phyloP scores from a whole-genome alignment of 2,888 invertebrate genomes.

The Epinotia nisella region DNA sequence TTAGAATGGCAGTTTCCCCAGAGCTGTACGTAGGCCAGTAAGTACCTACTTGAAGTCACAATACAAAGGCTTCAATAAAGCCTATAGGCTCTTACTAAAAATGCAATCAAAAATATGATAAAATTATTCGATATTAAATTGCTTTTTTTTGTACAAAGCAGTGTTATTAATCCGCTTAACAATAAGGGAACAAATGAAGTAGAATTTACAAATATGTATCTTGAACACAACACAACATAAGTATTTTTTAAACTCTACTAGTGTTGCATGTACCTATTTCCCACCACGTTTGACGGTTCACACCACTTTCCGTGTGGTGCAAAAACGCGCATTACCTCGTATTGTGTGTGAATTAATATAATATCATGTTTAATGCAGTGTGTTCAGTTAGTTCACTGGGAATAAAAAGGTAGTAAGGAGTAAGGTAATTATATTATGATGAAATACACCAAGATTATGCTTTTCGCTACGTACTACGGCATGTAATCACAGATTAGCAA shows the following conservation, averaged over 20 bases:
- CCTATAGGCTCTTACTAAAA: neutral
- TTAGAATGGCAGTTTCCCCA: neutral
- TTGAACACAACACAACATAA: neutral
- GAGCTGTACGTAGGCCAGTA: neutral
- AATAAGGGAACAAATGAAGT: neutral
- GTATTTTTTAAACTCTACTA: neutral
- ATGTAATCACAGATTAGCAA: too few species aligned
- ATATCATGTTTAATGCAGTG: slow-evolving; percentile 14
- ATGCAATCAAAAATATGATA: too few species aligned
- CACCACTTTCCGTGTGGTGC: slow-evolving; percentile 28
- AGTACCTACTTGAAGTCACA: neutral
- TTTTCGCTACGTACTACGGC: neutral
- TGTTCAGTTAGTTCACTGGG: neutral
- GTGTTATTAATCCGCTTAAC: neutral
- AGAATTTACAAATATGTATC: neutral
- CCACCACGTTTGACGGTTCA: slow-evolving; percentile 26
- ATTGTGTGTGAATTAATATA: slow-evolving; percentile 35
- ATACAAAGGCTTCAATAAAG: neutral
- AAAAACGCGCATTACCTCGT: slow-evolving; percentile 19
- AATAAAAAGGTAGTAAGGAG: neutral
- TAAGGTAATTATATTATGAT: neutral
- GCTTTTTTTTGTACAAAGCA: too few species aligned
- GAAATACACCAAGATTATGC: neutral
- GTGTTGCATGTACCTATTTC: slow-evolving; percentile 26
- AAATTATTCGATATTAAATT: too few species aligned